Conservation (phyloP, 2,113 vertebrate species). For the Otis tarda region DNA sequence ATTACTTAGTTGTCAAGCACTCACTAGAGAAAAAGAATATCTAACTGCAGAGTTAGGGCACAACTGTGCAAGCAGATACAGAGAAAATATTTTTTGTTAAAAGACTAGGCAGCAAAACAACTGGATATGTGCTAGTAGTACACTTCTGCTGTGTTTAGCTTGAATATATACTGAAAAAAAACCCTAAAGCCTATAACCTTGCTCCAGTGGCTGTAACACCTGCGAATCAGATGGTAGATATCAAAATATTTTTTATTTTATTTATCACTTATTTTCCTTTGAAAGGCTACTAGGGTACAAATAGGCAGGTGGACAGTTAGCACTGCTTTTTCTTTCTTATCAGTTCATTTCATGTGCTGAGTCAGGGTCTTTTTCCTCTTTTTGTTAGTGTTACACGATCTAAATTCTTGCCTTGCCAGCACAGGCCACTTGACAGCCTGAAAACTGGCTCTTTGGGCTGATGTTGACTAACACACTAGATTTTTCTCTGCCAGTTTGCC, state of each 20-base stretch:
- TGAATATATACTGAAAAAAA: not conserved
- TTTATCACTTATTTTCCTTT: not conserved
- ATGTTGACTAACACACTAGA: not conserved
- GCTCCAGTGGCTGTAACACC: not conserved
- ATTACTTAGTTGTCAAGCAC: not conserved
- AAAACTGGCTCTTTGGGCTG: not conserved
- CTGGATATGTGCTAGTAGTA: not conserved
- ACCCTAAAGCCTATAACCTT: not conserved
- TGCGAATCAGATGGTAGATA: not conserved
- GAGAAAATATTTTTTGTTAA: not conserved
- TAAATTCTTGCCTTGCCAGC: not conserved
- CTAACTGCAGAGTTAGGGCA: not conserved
- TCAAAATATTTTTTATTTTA: not conserved
- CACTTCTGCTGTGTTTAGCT: not conserved
- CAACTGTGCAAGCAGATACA: accelerated
- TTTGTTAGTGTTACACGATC: not conserved
- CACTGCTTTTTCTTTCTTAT: not conserved
- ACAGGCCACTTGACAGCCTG: accelerated
- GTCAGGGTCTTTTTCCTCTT: not conserved
- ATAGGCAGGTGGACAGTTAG: too few species aligned
- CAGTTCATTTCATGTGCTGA: not conserved
- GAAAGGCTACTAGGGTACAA: not conserved
- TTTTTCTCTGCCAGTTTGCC: not conserved
- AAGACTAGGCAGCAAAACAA: not conserved
- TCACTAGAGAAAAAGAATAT: not conserved